These are phyloP conservation scores for Liopterus haemorrhoidalis DNA, from an alignment of 2,888 invertebrate species.

Conservation along the genomic window DNA sequence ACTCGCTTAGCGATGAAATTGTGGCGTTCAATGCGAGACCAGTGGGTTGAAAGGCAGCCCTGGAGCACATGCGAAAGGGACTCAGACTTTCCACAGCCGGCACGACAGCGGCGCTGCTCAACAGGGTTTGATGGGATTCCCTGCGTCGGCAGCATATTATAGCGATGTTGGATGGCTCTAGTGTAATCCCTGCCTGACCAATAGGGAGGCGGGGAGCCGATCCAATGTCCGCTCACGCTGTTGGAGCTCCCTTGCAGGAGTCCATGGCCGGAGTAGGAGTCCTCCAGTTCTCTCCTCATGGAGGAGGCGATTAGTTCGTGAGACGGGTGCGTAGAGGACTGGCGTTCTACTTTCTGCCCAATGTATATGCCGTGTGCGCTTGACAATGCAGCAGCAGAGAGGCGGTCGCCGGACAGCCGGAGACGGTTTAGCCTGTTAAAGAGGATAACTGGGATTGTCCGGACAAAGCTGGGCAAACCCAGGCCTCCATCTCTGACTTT, in stretches of 20 bases:
- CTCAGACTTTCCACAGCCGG: slow-evolving; percentile 28
- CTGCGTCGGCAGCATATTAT: slow-evolving; percentile 29
- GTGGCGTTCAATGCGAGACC: slow-evolving; percentile 24
- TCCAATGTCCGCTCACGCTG: slow-evolving; percentile 12
- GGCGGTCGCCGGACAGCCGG: too few relatives aligned
- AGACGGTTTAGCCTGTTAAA: too few relatives aligned
- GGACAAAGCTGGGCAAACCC: too few relatives aligned
- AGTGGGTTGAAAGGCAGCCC: slow-evolving; percentile 28
- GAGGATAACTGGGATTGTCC: too few relatives aligned
- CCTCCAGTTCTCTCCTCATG: slow-evolving; percentile 17
- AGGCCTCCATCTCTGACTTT: too few relatives aligned
- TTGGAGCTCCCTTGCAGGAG: slow-evolving; percentile 24
- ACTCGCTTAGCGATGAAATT: too few relatives aligned
- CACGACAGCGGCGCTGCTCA: slow-evolving; percentile 25
- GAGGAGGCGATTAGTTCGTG: too few relatives aligned
- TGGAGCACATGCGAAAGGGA: slow-evolving; percentile 32
- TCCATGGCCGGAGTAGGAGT: slow-evolving; percentile 20
- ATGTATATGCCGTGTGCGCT: too few relatives aligned
- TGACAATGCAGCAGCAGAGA: too few relatives aligned
- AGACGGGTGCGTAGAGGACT: too few relatives aligned
- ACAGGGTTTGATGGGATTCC: slow-evolving; percentile 30
- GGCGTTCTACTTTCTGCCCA: too few relatives aligned
- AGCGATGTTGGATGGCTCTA: slow-evolving; percentile 29
- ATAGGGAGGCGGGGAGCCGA: slow-evolving; percentile 24
- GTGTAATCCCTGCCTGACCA: slow-evolving; percentile 34